phyloP scores from a whole-genome alignment of 1,140 invertebrate genomes.

The Mactra quadrangularis region DNA sequence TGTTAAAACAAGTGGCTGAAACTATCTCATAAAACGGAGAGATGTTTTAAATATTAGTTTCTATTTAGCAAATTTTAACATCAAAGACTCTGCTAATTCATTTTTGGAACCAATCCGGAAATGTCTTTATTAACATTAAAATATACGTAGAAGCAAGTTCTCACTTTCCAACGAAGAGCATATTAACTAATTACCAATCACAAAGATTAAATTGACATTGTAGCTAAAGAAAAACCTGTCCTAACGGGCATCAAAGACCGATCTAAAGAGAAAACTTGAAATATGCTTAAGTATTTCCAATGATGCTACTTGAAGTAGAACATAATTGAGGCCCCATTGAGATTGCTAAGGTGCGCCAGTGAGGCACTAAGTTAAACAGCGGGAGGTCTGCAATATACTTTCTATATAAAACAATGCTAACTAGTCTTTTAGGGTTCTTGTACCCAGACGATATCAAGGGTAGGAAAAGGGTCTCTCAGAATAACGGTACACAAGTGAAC shows the following conservation, averaged over 20 bases:
- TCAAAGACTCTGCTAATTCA: conserved; percentile 44
- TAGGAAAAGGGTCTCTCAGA: too few species aligned
- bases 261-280: conserved; percentile 32
- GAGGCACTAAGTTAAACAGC: not conserved
- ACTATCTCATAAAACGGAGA: conserved; percentile 45
- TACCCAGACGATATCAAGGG: too few species aligned
- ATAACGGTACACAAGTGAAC: too few species aligned
- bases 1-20: conserved; percentile 29
- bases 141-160: conserved; percentile 19
- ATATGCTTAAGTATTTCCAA: conserved; percentile 27
- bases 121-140: conserved; percentile 36
- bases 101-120: conserved; percentile 43
- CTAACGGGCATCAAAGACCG: conserved; percentile 31
- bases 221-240: conserved; percentile 42
- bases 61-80: conserved; percentile 56
- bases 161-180: conserved; percentile 8
- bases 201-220: conserved; percentile 53
- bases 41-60: conserved; percentile 51
- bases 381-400: not conserved
- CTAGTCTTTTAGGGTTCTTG: too few species aligned
- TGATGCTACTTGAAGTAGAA: conserved; percentile 22
- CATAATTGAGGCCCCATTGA: conserved; percentile 5
- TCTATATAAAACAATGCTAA: too few species aligned
- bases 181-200: conserved; percentile 46
- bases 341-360: not conserved